Percentiles rank a stretch among this genome's conserved stretches.
These are phyloP conservation scores for Lycodopsis pacificus DNA, from an alignment of 2,797 vertebrate genomes.

Conservation along the genomic window DNA sequence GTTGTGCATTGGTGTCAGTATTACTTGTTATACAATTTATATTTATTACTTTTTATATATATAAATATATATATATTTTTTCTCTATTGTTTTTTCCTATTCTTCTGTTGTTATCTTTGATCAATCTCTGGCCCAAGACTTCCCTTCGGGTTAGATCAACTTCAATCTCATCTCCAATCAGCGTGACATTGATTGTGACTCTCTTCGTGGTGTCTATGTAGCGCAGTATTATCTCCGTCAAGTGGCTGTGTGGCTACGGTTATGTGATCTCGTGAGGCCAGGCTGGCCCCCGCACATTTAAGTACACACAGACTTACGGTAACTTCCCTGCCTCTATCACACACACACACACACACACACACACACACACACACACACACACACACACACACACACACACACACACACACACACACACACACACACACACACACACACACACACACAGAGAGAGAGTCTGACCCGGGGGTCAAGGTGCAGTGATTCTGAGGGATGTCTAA, in stretches of 20 bases:
- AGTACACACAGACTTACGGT: slow-evolving; percentile 41
- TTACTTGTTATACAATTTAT: background rate
- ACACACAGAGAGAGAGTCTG: slow-evolving; percentile 74
- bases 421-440: slow-evolving; percentile 12
- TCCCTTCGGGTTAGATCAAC: background rate
- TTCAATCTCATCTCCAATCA: background rate
- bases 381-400: slow-evolving; percentile 21
- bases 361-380: background rate
- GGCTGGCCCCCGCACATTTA: slow-evolving; percentile 31
- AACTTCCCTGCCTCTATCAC: background rate
- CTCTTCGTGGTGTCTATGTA: slow-evolving; percentile 11
- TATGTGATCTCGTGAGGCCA: slow-evolving; percentile 68
- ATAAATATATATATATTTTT: background rate
- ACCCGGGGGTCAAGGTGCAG: slow-evolving; percentile 96
- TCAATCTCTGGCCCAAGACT: background rate
- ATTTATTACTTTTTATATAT: background rate
- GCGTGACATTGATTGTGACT: background rate
- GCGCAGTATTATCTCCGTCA: slow-evolving; percentile 52
- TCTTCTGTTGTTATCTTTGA: background rate
- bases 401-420: slow-evolving; percentile 36
- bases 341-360: background rate
- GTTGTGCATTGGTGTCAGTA: background rate
- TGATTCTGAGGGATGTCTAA: slow-evolving; percentile 95
- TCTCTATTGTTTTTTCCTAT: background rate
- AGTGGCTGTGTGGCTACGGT: slow-evolving; percentile 30